Evolutionary conservation across 1,140 invertebrate genomes (phyloP).

Genomic region (Saccostrea echinata): DNA sequence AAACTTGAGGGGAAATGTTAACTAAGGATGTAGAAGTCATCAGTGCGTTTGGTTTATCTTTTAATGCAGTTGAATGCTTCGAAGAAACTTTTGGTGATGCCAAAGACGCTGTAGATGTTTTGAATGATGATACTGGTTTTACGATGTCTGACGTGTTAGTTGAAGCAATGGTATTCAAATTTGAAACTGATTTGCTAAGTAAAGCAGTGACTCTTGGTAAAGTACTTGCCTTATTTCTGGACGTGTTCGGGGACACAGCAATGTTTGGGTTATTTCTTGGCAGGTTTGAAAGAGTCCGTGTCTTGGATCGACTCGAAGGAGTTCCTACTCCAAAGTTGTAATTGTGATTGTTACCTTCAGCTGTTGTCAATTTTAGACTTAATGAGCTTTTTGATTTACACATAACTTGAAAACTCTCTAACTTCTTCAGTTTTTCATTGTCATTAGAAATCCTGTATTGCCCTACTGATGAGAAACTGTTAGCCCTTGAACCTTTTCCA

Average conservation of each 20-base stretch:
- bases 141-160: not conserved
- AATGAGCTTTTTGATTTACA: not conserved
- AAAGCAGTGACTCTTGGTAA: not conserved
- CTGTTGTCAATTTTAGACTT: not conserved
- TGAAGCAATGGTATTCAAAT: not conserved
- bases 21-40: no score
- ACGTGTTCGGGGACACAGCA: not conserved
- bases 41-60: no score
- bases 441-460: not conserved
- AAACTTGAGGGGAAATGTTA: no score
- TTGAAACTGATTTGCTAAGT: not conserved
- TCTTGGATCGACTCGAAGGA: not conserved
- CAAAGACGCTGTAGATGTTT: no score
- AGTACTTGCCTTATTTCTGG: not conserved
- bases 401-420: not conserved
- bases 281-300: not conserved
- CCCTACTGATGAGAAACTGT: not conserved
- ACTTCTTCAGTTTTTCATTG: not conserved
- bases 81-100: no score
- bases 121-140: not conserved
- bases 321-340: not conserved
- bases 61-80: no score
- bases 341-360: not conserved
- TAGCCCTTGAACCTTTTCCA: not conserved
- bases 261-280: not conserved